Evolutionary conservation across 2,797 vertebrate species (phyloP).

Genomic region (Otus scops): DNA sequence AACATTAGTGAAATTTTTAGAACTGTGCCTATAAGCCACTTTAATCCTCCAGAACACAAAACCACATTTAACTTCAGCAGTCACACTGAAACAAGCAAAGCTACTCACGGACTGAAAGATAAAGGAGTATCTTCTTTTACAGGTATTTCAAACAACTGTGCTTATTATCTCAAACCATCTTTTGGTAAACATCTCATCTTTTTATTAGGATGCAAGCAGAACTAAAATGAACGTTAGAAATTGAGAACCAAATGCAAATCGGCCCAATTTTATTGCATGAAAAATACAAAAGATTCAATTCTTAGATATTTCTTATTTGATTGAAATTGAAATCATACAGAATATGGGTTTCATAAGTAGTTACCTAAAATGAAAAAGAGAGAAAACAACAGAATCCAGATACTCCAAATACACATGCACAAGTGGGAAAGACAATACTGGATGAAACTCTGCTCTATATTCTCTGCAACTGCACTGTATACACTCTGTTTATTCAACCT

Average conservation of each 20-base stretch:
- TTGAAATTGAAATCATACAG: background rate
- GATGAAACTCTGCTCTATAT: background rate
- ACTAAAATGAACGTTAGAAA: background rate
- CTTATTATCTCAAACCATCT: background rate
- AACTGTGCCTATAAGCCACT: background rate
- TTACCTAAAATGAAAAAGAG: background rate
- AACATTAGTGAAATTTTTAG: background rate
- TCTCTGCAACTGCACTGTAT: background rate
- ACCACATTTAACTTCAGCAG: background rate
- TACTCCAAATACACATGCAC: background rate
- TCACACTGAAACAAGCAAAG: background rate
- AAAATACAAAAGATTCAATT: background rate
- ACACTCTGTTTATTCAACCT: background rate
- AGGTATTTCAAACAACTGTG: background rate
- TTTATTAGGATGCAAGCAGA: background rate
- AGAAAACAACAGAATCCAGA: background rate
- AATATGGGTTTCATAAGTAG: background rate
- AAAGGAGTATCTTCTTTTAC: background rate
- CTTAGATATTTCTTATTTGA: background rate
- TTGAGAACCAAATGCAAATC: background rate
- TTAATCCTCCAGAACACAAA: background rate
- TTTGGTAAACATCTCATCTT: background rate
- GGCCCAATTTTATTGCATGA: background rate
- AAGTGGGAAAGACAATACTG: background rate
- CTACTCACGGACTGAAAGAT: background rate